Evolutionary conservation across 2,113 vertebrate species (phyloP).

Genomic region (Axis porcinus): DNA sequence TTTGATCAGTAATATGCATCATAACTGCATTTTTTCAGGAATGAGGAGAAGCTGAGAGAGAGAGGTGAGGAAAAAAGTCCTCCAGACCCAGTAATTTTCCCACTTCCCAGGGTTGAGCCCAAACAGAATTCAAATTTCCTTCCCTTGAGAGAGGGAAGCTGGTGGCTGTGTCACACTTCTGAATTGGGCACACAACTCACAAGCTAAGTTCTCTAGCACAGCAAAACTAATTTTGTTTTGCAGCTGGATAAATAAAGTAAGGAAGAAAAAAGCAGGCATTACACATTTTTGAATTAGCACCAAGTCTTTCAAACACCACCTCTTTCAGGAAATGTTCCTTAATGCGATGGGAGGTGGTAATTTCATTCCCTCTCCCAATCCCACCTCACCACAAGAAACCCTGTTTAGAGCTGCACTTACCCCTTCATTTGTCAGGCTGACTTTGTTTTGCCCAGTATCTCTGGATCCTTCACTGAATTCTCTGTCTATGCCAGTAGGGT

Average conservation of each 20-base stretch:
- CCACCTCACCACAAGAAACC: background rate
- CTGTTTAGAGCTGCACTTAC: background rate
- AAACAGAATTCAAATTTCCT: background rate
- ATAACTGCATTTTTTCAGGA: background rate
- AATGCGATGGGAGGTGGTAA: background rate
- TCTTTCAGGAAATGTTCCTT: slow-evolving; percentile 43
- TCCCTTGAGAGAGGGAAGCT: background rate
- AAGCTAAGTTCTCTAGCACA: background rate
- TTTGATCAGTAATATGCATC: background rate
- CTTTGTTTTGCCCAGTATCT: background rate
- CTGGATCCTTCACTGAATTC: background rate
- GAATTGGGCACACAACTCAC: background rate
- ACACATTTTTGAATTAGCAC: slow-evolving; percentile 35
- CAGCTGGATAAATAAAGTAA: slow-evolving; percentile 36
- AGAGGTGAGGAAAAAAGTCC: background rate
- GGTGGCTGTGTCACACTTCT: background rate
- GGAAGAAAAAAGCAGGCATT: background rate
- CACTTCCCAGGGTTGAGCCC: background rate
- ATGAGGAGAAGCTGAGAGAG: background rate
- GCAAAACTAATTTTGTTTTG: background rate
- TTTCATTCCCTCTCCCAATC: background rate
- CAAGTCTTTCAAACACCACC: slow-evolving; percentile 13
- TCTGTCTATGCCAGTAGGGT: background rate
- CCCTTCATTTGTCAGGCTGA: background rate
- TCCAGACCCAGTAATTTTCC: background rate